phyloP scores from a whole-genome alignment of 2,797 vertebrate species.

The Buphagus erythrorhynchus region DNA sequence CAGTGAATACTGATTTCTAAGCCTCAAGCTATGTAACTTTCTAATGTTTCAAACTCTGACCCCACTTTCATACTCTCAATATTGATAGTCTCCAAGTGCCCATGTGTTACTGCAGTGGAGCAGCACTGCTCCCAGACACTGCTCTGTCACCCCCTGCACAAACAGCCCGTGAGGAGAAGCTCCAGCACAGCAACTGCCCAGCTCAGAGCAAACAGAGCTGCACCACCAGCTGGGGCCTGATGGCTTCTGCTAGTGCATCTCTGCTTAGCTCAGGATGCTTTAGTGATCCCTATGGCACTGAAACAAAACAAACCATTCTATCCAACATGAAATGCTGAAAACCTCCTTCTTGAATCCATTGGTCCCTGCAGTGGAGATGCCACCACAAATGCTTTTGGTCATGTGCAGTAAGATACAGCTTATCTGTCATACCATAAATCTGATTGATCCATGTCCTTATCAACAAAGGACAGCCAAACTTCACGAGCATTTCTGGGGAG shows the following conservation, averaged over 20 bases:
- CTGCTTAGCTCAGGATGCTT: background rate
- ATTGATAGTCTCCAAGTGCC: background rate
- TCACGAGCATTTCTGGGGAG: background rate
- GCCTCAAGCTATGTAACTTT: slow-evolving; percentile 42
- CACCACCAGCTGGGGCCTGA: background rate
- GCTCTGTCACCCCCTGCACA: background rate
- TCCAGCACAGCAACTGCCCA: background rate
- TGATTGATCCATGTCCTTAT: background rate
- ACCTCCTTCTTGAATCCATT: background rate
- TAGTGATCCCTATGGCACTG: background rate
- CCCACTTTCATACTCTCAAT: slow-evolving; percentile 38
- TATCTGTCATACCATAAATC: background rate
- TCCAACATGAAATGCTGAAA: background rate
- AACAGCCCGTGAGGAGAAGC: background rate
- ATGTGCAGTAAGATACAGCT: background rate
- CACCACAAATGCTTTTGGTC: background rate
- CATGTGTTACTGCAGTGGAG: background rate
- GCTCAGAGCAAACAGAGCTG: background rate
- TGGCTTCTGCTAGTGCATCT: background rate
- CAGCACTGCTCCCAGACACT: background rate
- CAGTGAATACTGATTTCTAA: slow-evolving; percentile 47
- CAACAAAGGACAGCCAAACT: background rate
- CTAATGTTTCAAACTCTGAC: slow-evolving; percentile 18
- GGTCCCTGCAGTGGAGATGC: background rate
- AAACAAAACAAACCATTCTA: background rate